Base-by-base conservation (phyloP, 2,797 vertebrate species). In the Arremon aurantiirostris region DNA sequence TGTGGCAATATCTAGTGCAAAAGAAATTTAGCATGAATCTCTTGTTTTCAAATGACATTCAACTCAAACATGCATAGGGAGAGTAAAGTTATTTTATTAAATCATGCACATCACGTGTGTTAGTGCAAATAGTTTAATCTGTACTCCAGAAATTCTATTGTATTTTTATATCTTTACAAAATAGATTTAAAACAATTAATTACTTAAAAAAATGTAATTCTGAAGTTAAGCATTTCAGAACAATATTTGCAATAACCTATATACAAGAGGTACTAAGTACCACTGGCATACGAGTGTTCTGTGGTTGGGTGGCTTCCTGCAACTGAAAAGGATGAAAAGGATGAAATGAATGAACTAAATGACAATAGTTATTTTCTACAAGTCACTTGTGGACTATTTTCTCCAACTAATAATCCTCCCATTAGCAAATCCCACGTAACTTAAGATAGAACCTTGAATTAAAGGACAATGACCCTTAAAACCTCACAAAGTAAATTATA, bases 31-130 rank as follows among this genome's bases (percentile, higher is more conserved):
- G 69, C 73, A 86, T 44, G 72, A 82, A 80, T 88, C 73, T 94
- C 80, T 86, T 89, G 86, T 91, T 96, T 95, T 96, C 96, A 98
- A 97, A 98, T 97, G 97, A 98, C 92, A 97, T 95, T 92, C 97
- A 97, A 98, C 96, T 97, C 97, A 97, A 97, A 97, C 96, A 95
- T 96, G 95, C 95, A 95, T 83, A 98, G 96, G 97, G 98, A 98
- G 98, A 98, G 98, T 98, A 98, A 98, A 98, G 97, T 98, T 98
- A 98, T 98, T 98, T 99, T 99, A 99, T 99, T 98, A 98, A 98
- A 98, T 98, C 98, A 98, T 99, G 98, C 98, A 99, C 98, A 98
- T 98, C 98, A 98, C 96, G 97, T 98, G 98, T 98, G 98, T 98
- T 98, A 98, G 98, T 99, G 98, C 98, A 99, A 98, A 98, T 98